Conservation (phyloP, 2,113 vertebrate genomes). For the Eptesicus fuscus region DNA sequence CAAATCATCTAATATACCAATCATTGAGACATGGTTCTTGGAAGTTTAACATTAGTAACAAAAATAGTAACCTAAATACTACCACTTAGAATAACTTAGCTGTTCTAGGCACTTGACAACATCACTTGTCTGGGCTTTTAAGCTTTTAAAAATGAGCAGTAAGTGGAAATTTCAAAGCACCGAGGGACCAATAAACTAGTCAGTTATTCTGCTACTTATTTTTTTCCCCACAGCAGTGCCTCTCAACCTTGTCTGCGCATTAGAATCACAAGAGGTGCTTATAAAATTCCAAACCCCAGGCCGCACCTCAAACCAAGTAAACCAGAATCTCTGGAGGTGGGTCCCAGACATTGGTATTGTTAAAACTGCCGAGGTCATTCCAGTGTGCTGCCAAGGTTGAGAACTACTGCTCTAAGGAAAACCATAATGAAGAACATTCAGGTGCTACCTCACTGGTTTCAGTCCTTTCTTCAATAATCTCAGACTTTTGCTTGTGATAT, state of each 20-base stretch:
- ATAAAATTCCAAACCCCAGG: background rate
- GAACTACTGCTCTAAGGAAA: background rate
- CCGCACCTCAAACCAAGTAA: background rate
- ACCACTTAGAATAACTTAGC: background rate
- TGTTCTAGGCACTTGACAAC: background rate
- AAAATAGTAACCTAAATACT: background rate
- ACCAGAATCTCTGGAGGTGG: background rate
- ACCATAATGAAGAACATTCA: background rate
- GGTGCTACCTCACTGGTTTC: background rate
- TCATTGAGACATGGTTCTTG: background rate
- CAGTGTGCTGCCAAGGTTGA: background rate
- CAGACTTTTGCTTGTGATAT: background rate
- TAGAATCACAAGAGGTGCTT: background rate
- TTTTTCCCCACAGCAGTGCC: background rate
- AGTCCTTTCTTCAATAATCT: background rate
- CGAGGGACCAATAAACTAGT: background rate
- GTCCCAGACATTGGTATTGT: background rate
- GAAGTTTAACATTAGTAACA: background rate
- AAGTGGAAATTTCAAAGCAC: constrained; percentile 17
- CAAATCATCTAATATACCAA: background rate
- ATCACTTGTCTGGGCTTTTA: background rate
- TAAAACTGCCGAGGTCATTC: background rate
- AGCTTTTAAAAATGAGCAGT: constrained; percentile 17
- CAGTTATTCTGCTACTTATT: background rate
- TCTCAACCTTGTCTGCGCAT: background rate